Evolutionary conservation across 1,140 invertebrate species (phyloP), one percentile per base, ranked within the genome.

Genomic region (Bombus confusus): DNA sequence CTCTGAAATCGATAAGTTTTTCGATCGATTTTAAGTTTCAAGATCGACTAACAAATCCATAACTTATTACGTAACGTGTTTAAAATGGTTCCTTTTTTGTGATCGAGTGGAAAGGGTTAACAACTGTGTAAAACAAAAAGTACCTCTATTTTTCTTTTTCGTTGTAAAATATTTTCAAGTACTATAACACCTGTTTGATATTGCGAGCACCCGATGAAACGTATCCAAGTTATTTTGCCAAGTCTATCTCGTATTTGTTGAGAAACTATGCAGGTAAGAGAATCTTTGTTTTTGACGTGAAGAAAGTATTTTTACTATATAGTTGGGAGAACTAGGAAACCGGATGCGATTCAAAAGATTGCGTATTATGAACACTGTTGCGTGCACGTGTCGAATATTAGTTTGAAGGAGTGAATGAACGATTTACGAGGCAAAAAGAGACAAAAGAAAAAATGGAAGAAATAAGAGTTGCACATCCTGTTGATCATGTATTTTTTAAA

Each of bases 261-360:
- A 37, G 15, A 59, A 37, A 25, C 13, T 47, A 25, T 6, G 47
- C 57, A 34, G 13, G 34, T 37, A 62, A 62, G 57, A 62, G 75
- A 39, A 59, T 77, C 39, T 41, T 43, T 13, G 25, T 62, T n/a
- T 62, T n/a, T 37, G 37, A 59, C 28, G n/a, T 15, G 34, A 39
- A 57, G 75, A 77, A 77, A 77, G 75, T 77, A 77, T 77, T 77
- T 77, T 77, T 77, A 77, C 52, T 6, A 77, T 77, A 77, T 34
- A 59, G 31, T 76, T 76, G 22, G 47, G 12, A 37, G 22, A 34
- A 59, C 25, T 25, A 57, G 31, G 25, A 31, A 68, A 79, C 25
- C 13, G 37, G 12, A 47, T 78, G 62, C 39, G 18, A 66, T 25
- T 79, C 59, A 31, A 31, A 34, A 34, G 6, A 79, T 47, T 47